Conservation (phyloP, 2,113 vertebrate species). For the Alethe diademata region DNA sequence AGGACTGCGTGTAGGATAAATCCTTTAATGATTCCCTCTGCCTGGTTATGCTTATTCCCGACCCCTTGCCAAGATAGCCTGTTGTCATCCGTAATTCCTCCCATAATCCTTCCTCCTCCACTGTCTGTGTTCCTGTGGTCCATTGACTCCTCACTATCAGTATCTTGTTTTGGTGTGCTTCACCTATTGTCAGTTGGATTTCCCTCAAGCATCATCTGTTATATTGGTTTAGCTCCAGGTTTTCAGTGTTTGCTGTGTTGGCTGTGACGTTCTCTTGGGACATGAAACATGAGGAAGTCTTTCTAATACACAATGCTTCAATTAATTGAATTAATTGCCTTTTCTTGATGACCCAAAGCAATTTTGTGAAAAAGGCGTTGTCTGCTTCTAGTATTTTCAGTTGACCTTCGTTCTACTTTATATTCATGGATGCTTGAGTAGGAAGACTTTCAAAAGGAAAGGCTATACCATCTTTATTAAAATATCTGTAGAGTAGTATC, state of each 20-base stretch:
- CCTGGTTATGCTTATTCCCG: not conserved
- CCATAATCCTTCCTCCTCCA: not conserved
- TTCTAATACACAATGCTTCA: not conserved
- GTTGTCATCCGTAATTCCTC: not conserved
- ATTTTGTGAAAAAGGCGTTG: not conserved
- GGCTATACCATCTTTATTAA: not conserved
- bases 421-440: not conserved
- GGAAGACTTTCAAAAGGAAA: not conserved
- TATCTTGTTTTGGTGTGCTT: not conserved
- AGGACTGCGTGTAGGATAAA: not conserved
- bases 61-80: not conserved
- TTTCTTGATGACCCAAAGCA: not conserved
- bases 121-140: not conserved
- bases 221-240: not conserved
- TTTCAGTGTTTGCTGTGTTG: not conserved
- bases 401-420: not conserved
- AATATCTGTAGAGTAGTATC: not conserved
- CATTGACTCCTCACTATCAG: not conserved
- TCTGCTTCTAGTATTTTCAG: not conserved
- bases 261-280: not conserved
- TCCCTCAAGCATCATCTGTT: not conserved
- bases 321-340: not conserved
- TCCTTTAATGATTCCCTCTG: not conserved
- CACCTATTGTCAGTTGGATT: not conserved
- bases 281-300: accelerated